phyloP scores from a whole-genome alignment of 2,113 vertebrate species.

The Alligator mississippiensis region DNA sequence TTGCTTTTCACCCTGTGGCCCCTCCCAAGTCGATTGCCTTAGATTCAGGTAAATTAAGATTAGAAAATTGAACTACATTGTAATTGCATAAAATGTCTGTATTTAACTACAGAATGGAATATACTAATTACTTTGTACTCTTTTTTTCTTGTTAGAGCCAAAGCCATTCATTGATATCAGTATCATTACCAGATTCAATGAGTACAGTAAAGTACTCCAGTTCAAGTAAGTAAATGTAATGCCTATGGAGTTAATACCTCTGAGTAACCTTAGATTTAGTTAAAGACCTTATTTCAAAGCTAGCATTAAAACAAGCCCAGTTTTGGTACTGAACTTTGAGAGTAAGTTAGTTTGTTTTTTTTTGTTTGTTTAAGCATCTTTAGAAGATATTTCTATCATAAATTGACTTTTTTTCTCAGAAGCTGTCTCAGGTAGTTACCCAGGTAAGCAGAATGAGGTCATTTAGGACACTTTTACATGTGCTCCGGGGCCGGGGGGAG shows the following conservation, averaged over 20 bases:
- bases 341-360: background rate
- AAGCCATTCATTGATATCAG: slow-evolving; percentile 97
- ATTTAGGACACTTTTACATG: too few species aligned
- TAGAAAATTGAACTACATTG: background rate
- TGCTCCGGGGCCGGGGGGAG: too few species aligned
- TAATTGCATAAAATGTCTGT: background rate
- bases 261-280: background rate
- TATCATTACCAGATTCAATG: slow-evolving; percentile 94
- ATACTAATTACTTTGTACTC: background rate
- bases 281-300: background rate
- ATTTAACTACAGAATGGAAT: background rate
- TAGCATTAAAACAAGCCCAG: fast-evolving
- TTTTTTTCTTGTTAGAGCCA: slow-evolving; percentile 83
- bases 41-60: slow-evolving; percentile 87
- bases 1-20: slow-evolving; percentile 95
- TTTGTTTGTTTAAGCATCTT: background rate
- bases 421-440: background rate
- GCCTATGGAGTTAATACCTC: fast-evolving
- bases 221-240: slow-evolving; percentile 89
- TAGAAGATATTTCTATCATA: fast-evolving
- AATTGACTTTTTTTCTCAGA: background rate
- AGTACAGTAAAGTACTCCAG: slow-evolving; percentile 94
- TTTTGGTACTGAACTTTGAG: background rate
- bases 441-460: fast-evolving
- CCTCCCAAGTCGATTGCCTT: slow-evolving; percentile 95